phyloP scores from a whole-genome alignment of 2,113 vertebrate genomes.

The Trichechus manatus region DNA sequence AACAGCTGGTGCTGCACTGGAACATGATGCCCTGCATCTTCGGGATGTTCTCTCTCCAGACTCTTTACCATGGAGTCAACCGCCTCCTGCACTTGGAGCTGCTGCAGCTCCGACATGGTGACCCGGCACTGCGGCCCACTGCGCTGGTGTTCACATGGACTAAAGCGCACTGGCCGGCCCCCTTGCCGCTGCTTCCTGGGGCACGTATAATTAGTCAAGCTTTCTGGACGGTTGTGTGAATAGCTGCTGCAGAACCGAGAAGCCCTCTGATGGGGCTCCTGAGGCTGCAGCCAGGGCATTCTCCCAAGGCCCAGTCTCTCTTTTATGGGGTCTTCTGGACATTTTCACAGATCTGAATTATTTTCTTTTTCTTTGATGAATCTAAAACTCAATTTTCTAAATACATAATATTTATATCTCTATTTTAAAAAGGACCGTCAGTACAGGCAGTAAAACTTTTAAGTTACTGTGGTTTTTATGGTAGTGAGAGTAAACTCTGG shows the following conservation, averaged over 20 bases:
- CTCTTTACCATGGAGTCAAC: conserved; percentile 94
- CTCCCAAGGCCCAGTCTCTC: background rate
- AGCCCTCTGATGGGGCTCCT: background rate
- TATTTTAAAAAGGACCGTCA: conserved; percentile 42
- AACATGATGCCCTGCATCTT: conserved; percentile 97
- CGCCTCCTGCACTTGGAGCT: conserved; percentile 90
- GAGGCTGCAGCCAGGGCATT: background rate
- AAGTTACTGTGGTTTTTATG: conserved; percentile 4
- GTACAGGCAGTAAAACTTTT: background rate
- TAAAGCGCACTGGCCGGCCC: background rate
- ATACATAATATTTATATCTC: background rate
- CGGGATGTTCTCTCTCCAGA: conserved; percentile 93
- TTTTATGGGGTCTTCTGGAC: background rate
- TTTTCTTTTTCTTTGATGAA: conserved; percentile 3
- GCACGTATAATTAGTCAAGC: background rate
- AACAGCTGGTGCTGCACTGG: conserved; percentile 94
- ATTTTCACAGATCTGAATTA: background rate
- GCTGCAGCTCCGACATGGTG: conserved; percentile 92
- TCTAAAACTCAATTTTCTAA: conserved; percentile 43
- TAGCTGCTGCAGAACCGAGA: background rate
- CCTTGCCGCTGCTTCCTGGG: background rate
- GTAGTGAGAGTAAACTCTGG: background rate
- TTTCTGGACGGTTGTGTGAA: background rate
- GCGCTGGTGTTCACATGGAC: conserved; percentile 49
- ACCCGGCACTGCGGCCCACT: background rate